These are phyloP conservation scores for Ptychoptera contaminata DNA, from an alignment of 2,888 invertebrate species.

Conservation along the genomic window DNA sequence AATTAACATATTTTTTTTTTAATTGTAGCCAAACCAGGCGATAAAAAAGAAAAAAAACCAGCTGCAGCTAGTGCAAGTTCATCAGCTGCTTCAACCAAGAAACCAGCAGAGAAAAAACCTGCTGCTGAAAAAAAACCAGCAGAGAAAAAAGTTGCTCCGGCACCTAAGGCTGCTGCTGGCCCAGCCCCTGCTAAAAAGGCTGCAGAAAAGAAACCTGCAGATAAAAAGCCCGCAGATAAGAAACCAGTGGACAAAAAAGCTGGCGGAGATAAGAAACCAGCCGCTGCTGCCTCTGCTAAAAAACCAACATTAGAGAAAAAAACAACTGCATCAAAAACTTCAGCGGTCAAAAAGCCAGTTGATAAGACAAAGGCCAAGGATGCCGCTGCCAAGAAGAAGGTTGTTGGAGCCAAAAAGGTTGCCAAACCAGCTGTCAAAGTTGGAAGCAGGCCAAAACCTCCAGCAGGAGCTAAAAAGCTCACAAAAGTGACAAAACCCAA, in stretches of 20 bases:
- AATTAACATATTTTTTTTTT: conserved; percentile 6
- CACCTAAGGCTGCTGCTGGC: conserved; percentile 25
- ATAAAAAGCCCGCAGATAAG: conserved; percentile 27
- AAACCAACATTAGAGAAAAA: conserved; percentile 11
- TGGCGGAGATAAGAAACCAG: conserved; percentile 20
- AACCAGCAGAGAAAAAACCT: conserved; percentile 26
- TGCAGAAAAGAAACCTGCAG: conserved; percentile 24
- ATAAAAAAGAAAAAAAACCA: conserved; percentile 23
- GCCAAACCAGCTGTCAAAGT: conserved; percentile 17
- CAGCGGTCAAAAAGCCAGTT: conserved; percentile 25
- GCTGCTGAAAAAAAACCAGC: conserved; percentile 24
- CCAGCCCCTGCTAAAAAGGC: conserved; percentile 22
- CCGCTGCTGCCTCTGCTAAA: conserved; percentile 23
- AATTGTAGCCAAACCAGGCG: conserved; percentile 16
- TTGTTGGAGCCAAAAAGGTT: conserved; percentile 30
- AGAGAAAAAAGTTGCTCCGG: conserved; percentile 15
- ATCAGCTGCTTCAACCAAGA: conserved; percentile 19
- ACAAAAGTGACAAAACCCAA: conserved; percentile 34
- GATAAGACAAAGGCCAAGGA: conserved; percentile 5
- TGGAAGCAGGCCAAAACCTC: conserved; percentile 12
- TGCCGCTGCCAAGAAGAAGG: conserved; percentile 22
- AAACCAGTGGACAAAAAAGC: conserved; percentile 31
- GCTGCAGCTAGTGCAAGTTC: conserved; percentile 25
- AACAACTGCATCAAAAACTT: conserved; percentile 33
- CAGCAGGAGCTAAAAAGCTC: conserved; percentile 14